A percentile compares a stretch with the other conserved stretches of the same genome.
phyloP scores from a whole-genome alignment of 2,888 invertebrate genomes.

The Agriopis leucophaearia region DNA sequence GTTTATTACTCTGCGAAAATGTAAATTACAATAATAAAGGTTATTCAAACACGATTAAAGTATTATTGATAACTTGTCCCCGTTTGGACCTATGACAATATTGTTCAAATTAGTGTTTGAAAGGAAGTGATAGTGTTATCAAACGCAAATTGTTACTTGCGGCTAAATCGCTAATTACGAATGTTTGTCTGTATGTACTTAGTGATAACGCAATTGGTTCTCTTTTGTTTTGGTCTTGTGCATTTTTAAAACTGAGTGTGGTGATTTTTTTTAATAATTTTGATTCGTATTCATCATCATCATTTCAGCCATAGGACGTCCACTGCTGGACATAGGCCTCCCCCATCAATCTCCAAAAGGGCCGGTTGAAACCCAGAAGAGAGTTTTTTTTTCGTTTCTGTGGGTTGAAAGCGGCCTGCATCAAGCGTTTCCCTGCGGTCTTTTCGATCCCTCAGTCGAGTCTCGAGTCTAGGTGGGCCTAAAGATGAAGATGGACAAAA shows the following conservation, averaged over 20 bases:
- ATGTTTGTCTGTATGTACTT: slow-evolving; percentile 40
- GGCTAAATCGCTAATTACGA: slow-evolving; percentile 74
- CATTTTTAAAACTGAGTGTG: background rate
- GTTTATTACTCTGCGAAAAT: slow-evolving; percentile 27
- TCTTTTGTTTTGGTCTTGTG: slow-evolving; percentile 4
- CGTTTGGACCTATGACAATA: slow-evolving; percentile 71
- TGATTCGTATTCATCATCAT: no score
- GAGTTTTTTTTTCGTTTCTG: no score
- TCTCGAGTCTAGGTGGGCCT: no score
- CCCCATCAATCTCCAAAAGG: no score
- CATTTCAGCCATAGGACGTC: no score
- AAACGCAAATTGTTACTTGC: slow-evolving; percentile 77
- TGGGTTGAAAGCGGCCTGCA: no score
- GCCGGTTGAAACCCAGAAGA: no score
- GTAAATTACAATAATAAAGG: slow-evolving; percentile 36
- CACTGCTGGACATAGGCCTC: no score
- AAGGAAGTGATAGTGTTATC: slow-evolving; percentile 72
- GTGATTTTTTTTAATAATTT: no score
- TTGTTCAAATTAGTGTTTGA: slow-evolving; percentile 63
- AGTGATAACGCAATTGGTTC: slow-evolving; percentile 48
- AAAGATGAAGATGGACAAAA: no score
- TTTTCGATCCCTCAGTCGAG: no score
- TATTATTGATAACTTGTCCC: slow-evolving; percentile 51
- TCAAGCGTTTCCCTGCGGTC: no score
- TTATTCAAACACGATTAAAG: slow-evolving; percentile 41